Percentiles rank a stretch among this genome's conserved stretches.
Evolutionary conservation across 2,113 vertebrate genomes (phyloP).

Genomic region (Pogona vitticeps): DNA sequence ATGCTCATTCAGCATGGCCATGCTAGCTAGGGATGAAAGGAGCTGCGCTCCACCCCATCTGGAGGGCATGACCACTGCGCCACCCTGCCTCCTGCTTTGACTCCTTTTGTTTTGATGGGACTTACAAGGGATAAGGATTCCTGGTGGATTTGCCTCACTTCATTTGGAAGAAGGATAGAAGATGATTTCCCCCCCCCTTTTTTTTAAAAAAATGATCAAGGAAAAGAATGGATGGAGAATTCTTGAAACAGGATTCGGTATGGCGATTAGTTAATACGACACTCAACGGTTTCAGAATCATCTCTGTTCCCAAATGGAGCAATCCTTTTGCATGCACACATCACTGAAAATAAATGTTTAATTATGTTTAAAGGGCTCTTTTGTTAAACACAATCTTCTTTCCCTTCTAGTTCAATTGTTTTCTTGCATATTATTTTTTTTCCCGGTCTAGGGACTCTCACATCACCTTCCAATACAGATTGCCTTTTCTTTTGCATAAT

Average conservation of each 20-base stretch:
- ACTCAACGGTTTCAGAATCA: background rate
- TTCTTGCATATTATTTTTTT: fast-evolving
- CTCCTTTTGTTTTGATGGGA: background rate
- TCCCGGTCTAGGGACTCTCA: background rate
- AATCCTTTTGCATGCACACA: background rate
- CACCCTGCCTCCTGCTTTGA: background rate
- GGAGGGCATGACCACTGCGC: background rate
- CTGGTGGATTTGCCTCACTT: background rate
- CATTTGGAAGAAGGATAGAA: background rate
- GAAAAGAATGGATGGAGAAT: background rate
- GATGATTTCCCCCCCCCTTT: too few species aligned
- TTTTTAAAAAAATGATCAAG: too few species aligned
- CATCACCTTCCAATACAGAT: background rate
- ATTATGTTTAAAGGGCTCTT: background rate
- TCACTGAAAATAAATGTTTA: background rate
- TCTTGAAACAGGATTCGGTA: background rate
- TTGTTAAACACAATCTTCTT: background rate
- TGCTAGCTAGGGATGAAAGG: too few species aligned
- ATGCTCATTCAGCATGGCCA: too few species aligned
- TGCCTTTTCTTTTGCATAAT: slow-evolving; percentile 46
- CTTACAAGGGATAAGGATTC: background rate
- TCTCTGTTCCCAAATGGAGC: background rate
- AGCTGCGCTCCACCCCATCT: background rate
- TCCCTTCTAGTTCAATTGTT: background rate
- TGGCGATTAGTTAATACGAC: background rate